These are phyloP conservation scores for Cryptus armator DNA, from an alignment of 2,888 invertebrate genomes.

Conservation along the genomic window DNA sequence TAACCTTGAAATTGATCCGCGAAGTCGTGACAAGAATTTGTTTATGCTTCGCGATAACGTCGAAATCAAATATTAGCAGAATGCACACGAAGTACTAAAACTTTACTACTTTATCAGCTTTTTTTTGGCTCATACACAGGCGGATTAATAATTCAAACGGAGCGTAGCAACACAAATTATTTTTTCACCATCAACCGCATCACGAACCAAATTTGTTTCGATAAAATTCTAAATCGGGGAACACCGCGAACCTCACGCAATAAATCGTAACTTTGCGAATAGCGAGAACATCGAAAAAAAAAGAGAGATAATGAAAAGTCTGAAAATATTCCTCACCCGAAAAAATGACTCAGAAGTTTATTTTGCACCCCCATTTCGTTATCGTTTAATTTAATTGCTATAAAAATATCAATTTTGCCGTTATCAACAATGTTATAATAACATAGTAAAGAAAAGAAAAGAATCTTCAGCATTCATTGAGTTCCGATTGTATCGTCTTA, in stretches of 20 bases:
- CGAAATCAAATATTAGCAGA: neutral
- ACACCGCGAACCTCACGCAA: neutral
- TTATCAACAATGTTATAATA: slow-evolving; percentile 3
- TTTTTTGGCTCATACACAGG: neutral
- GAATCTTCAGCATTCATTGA: neutral
- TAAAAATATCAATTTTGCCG: neutral
- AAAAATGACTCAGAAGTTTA: neutral
- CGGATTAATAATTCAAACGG: neutral
- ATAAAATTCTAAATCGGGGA: neutral
- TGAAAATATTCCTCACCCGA: neutral
- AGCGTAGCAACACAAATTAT: neutral
- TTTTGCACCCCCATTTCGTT: neutral
- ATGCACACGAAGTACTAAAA: neutral
- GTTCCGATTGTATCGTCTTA: neutral
- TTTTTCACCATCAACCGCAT: neutral
- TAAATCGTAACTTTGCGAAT: neutral
- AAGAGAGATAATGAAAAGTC: neutral
- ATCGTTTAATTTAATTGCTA: slow-evolving; percentile 1
- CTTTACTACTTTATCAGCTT: neutral
- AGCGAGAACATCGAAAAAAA: neutral
- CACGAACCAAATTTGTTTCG: neutral
- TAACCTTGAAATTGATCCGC: too few relatives aligned
- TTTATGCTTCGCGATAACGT: neutral
- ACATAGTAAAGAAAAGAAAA: neutral
- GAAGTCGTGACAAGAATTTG: neutral